Base-by-base conservation (phyloP, 2,888 invertebrate genomes). In the Panzeria rudis region DNA sequence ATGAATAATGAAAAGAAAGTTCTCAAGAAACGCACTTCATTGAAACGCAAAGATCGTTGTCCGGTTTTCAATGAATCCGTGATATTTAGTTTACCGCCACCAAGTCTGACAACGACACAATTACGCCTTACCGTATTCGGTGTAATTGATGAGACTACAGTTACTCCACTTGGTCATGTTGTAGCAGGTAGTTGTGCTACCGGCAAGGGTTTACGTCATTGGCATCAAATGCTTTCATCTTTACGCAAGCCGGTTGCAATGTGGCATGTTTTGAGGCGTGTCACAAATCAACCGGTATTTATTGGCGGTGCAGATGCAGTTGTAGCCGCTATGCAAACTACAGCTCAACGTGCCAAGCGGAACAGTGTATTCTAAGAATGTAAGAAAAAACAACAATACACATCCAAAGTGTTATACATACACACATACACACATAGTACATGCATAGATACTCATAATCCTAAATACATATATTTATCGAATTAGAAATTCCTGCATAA, bases 1-100 rank as follows among this genome's bases (percentile, higher is more conserved):
- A 93, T 97, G 88, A 96, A 96, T 91, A 95, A 96, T 89, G 96
- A 96, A 1, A 96, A 96, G 91, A 97, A 96, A 92, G 94, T 97
- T 68, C 95, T 96, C 89, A 97, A 97, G 92, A 97, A 97, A 93
- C 96, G 95, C 90, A 97, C 97, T 29, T 95, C 96, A 17, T 94
- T 95, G 15, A 97, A 97, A 90, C 94, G 95, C 87, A 95, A 95
- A 47, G 96, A 97, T 89, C 94, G 94, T 73, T 95, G 95, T 90
- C 96, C 96, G 0, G 96, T 96, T 87, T 97, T 96, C 91, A 97
- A 97, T 91, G 97, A 97, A 92, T 95, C 96, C 20, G 96, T 97
- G 94, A 97, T 96, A 89, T 97, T 97, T 92, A 96, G 95, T 88
- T 95, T 97, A 78, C 96, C 97, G 86, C 94, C 96, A 20, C 95